Base-by-base conservation (phyloP, 2,797 vertebrate species). In the Gallirallus australis region DNA sequence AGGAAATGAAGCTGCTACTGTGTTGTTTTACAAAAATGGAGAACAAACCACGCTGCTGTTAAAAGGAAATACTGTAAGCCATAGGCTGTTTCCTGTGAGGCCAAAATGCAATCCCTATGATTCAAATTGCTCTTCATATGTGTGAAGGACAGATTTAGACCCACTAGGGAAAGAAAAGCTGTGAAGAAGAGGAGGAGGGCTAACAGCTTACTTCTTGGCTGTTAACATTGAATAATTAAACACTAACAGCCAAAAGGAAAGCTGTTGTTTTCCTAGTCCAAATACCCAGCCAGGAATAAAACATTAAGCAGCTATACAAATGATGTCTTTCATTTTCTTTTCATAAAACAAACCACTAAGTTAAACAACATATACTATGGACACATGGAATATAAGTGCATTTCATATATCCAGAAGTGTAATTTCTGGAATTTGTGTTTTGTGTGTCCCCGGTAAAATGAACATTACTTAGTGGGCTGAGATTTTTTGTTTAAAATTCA, bases 191-290 rank as follows among this genome's bases (percentile, higher is more conserved):
- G 94, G 94, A 97, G 93, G 95, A 97, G 88, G 89, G 90, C 91
- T 95, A 97, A 95, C 97, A 97, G 97, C 96, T 97, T 96, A 97
- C 95, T 96, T 97, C 88, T 96, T 97, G 95, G 95, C 97, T 97
- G 93, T 96, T 97, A 95, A 93, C 90, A 69, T 94, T 76, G 95
- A 97, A 97, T 97, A 95, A 96, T 97, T 95, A 97, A 96, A 94
- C 70, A 85, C 91, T 94, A 97, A 88, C 94, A 97, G 94, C 89
- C 96, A 94, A 97, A 96, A 97, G 91, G 94, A 97, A 97, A 97
- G 97, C 97, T 97, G 97, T 96, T 97, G 95, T 96, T 97, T 97
- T 96, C 94, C 89, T 96, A 91, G 82, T 97, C 96, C 95, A 97
- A 97, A 97, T 96, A 96, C 50, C 66, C 86, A 94, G 86, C 95